Conservation (phyloP, 1,140 invertebrate genomes). For the Adoxophyes honmai region DNA sequence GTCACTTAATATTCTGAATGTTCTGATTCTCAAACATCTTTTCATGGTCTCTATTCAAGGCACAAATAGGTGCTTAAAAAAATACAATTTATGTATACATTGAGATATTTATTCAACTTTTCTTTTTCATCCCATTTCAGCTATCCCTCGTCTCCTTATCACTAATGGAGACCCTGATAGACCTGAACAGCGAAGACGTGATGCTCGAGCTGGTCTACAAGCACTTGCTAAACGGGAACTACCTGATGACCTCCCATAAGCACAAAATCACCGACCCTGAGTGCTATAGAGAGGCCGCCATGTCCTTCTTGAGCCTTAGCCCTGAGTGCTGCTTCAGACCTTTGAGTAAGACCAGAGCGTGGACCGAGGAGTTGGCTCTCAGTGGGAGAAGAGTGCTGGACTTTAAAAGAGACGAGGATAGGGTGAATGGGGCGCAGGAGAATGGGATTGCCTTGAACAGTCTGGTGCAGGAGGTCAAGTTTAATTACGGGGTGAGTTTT, state of each 20-base stretch:
- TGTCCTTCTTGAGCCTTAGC: constrained; percentile 89
- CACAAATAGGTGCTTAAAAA: no score
- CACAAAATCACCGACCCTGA: constrained; percentile 86
- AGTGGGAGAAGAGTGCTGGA: constrained; percentile 56
- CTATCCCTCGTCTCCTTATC: constrained; percentile 93
- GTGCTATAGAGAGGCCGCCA: constrained; percentile 87
- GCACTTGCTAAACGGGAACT: constrained; percentile 92
- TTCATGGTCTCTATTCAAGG: no score
- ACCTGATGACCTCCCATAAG: constrained; percentile 87
- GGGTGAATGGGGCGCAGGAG: constrained; percentile 50
- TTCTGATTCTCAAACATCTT: no score
- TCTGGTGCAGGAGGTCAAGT: constrained; percentile 65
- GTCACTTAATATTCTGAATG: no score
- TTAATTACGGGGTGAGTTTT: constrained; percentile 72
- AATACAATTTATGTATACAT: no score
- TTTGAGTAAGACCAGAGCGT: constrained; percentile 50
- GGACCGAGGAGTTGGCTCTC: constrained; percentile 51
- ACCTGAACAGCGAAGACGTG: constrained; percentile 97
- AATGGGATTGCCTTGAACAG: constrained; percentile 58
- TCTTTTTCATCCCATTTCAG: constrained; percentile 76
- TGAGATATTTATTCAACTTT: no score
- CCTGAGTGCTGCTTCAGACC: constrained; percentile 69
- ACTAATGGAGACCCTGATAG: constrained; percentile 93
- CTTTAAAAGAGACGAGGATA: constrained; percentile 45
- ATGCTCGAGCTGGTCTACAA: constrained; percentile 94